Conservation (phyloP, 2,797 vertebrate genomes). For the Eidolon dupreanum region DNA sequence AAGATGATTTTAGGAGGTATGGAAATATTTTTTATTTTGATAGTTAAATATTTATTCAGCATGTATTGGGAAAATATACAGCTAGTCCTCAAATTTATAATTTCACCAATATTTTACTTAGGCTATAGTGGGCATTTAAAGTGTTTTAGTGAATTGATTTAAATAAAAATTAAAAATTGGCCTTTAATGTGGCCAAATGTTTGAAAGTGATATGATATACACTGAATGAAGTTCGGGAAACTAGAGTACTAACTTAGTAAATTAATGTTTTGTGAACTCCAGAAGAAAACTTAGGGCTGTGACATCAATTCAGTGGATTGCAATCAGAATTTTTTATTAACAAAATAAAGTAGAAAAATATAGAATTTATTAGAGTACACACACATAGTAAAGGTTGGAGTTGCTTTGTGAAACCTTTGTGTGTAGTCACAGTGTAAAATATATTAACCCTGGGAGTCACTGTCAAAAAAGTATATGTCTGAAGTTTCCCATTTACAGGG, state of each 20-base stretch:
- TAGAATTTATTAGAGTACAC: neutral
- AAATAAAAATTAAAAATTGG: neutral
- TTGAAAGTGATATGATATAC: neutral
- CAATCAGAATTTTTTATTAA: neutral
- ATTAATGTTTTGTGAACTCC: neutral
- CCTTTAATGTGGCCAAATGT: neutral
- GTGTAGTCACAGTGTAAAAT: neutral
- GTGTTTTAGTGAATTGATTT: neutral
- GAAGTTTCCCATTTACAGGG: neutral
- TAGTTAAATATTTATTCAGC: neutral
- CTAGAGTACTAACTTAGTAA: neutral
- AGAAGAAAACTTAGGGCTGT: neutral
- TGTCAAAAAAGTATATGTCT: neutral
- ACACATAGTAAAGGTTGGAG: neutral
- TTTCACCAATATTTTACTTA: neutral
- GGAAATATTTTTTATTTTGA: conserved; percentile 3
- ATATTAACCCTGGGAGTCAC: neutral
- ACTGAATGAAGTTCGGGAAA: neutral
- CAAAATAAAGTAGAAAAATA: neutral
- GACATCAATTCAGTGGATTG: neutral
- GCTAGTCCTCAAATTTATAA: neutral
- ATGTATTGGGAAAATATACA: neutral
- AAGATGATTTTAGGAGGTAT: neutral
- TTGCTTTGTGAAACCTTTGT: neutral
- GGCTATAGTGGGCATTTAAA: neutral